Evolutionary conservation across 64 coral and sea anemone genomes (phyloP).

Genomic region (Actinia equina): DNA sequence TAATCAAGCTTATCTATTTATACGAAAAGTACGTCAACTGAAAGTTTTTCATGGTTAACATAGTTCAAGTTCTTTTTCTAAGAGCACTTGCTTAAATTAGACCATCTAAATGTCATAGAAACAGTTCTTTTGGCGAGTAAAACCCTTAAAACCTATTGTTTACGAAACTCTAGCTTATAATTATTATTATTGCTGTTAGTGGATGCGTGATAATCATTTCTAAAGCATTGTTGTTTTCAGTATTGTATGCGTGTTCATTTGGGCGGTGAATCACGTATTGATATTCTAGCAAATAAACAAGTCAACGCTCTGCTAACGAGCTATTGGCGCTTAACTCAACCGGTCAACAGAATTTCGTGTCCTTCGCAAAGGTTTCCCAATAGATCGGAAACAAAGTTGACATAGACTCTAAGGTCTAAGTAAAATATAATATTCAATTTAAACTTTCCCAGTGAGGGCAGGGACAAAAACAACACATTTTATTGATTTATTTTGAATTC

Average conservation of each 20-base stretch:
- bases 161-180: background rate
- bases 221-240: background rate
- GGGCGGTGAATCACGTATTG: background rate
- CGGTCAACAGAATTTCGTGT: too few species aligned
- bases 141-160: background rate
- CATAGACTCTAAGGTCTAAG: too few species aligned
- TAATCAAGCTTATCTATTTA: background rate
- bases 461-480: background rate
- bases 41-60: background rate
- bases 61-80: background rate
- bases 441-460: too few species aligned
- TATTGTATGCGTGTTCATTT: background rate
- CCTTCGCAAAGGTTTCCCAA: too few species aligned
- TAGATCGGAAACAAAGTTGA: too few species aligned
- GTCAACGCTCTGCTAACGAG: background rate
- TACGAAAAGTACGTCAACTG: background rate
- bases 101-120: background rate
- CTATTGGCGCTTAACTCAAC: too few species aligned
- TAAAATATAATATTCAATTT: background rate
- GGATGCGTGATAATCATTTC: background rate
- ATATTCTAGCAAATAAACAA: constrained; percentile 4
- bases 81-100: background rate
- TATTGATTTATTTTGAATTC: background rate
- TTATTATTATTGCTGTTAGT: background rate
- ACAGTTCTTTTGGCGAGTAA: background rate